These are phyloP conservation scores for Anarhynchus alexandrinus DNA, from an alignment of 2,113 vertebrate genomes.

Conservation along the genomic window DNA sequence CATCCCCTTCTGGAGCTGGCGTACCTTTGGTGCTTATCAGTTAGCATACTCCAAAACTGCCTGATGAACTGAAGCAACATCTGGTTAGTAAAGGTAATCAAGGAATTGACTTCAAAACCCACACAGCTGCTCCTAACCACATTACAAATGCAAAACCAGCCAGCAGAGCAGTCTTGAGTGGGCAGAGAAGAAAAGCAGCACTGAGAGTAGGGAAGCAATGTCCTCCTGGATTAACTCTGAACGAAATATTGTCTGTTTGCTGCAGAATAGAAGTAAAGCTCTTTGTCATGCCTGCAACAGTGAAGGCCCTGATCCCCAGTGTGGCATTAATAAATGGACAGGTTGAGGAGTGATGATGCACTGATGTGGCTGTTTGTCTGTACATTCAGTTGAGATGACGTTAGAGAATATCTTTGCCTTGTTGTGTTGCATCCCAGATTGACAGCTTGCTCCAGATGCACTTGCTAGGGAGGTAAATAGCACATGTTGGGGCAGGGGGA, in stretches of 20 bases:
- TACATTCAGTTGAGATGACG: not conserved
- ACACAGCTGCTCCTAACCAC: not conserved
- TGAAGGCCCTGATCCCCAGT: not conserved
- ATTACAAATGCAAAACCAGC: not conserved
- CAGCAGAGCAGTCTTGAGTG: not conserved
- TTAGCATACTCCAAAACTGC: not conserved
- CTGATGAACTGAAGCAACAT: not conserved
- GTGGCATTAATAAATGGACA: not conserved
- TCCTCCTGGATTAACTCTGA: not conserved
- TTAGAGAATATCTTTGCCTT: not conserved
- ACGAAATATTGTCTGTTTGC: not conserved
- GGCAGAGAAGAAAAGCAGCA: not conserved
- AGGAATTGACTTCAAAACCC: not conserved
- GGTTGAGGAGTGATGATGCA: not conserved
- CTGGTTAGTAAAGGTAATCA: not conserved
- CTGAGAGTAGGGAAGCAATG: not conserved
- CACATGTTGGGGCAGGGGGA: not conserved
- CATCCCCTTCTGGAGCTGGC: not conserved
- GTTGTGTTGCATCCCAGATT: not conserved
- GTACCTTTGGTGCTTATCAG: not conserved
- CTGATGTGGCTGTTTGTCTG: not conserved
- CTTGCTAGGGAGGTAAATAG: not conserved
- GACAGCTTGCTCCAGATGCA: not conserved
- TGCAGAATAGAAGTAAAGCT: not conserved
- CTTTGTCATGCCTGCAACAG: accelerated